Evolutionary conservation across 2,113 vertebrate genomes (phyloP).

Genomic region (Isurus oxyrinchus): DNA sequence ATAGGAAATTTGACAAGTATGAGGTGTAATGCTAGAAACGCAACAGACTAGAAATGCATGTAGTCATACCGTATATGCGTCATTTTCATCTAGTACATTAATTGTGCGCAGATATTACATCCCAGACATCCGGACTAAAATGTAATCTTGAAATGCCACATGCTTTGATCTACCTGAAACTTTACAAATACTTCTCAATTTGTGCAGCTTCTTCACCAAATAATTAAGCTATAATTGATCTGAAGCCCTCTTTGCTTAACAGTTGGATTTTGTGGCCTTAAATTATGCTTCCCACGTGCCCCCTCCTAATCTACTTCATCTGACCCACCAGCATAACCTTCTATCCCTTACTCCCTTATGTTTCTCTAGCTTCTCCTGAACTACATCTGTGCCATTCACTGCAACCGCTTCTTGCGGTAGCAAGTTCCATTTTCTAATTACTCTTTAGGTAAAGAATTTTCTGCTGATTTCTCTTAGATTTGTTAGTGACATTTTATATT

Average conservation of each 20-base stretch:
- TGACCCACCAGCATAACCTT: neutral
- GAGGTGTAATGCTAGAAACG: neutral
- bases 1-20: neutral
- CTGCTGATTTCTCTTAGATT: neutral
- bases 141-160: neutral
- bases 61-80: neutral
- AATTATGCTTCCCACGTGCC: neutral
- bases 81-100: neutral
- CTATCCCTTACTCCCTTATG: neutral
- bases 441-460: neutral
- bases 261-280: neutral
- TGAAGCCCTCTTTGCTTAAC: neutral
- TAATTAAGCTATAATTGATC: neutral
- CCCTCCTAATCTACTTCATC: neutral
- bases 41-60: neutral
- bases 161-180: neutral
- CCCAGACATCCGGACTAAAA: neutral
- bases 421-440: neutral
- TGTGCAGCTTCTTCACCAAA: neutral
- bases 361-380: neutral
- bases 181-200: neutral
- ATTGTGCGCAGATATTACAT: neutral
- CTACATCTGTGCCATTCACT: neutral
- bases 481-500: neutral
- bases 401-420: neutral